Base-by-base conservation (phyloP, 1,140 invertebrate genomes). In the Centruroides vittatus region DNA sequence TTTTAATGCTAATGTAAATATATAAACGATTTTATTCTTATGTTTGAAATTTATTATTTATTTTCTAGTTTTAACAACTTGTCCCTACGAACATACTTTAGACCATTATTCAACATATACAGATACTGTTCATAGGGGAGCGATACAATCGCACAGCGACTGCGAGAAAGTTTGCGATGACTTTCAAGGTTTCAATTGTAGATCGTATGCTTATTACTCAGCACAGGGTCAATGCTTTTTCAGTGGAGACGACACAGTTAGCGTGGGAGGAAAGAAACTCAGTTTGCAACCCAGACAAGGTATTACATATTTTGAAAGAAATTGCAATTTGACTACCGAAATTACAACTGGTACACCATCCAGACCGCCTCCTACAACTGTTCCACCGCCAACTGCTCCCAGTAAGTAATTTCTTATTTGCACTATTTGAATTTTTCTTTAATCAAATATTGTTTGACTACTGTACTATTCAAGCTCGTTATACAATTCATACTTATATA, bases 201-300 rank as follows among this genome's bases (percentile, higher is more conserved):
- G 76, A 6, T 74, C 76, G 3, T 75, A 71, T 60, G 73, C 76
- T 7, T 77, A 72, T 65, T 77, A 76, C 58, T 69, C 72, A 5
- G 70, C 73, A 34, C 75, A 71, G 9, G 67, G 69, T 46, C 75
- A 78, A 62, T 78, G 76, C 60, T 78, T 78, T 62, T 67, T 78
- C 12, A 73, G 71, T 36, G 73, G 72, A 35, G 72, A 72, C 10
- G 74, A 70, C 57, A 58, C 57, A 12, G 60, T 59, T n/a, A 65
- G 62, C 35, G 68, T 60, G n/a, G 63, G 59, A 7, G 65, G 66
- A 35, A 53, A 60, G 10, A 41, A 41, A 41, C 13, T 67, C 13
- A 74, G 65, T 8, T 59, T 68, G n/a, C 70, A 73, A 56, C 69
- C 67, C 36, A 66, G 75, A 46, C 73, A 74, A 8, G 75, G 74